Evolutionary conservation across 1,140 invertebrate genomes (phyloP), one percentile per base, ranked within the genome.

Genomic region (Homalodisca vitripennis): DNA sequence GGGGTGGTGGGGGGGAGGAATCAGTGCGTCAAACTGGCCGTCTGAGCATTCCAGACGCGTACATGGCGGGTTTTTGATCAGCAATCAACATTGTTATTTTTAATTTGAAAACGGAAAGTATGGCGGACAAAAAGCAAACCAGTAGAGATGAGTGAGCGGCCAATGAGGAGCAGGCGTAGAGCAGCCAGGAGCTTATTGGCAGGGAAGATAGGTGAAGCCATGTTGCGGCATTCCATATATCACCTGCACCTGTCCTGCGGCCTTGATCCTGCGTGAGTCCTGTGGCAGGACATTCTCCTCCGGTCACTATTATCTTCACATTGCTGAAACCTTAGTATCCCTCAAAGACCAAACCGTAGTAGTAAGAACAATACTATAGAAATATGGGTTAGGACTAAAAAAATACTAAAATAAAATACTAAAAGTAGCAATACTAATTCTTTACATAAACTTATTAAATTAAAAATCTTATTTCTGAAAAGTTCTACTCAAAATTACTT

Each of bases 1-100:
- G 6, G 34, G 6, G 24, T 22, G 55, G 55, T 13, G 24, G n/a
- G 27, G 55, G 55, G 55, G 55, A 12, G 55, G 12, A 60, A 60
- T 60, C 55, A 60, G 55, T 30, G n/a, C 6, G 6, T 10, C 55
- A 26, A 12, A 10, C 14, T 27, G 24, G 29, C 55, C 24, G 55
- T 22, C 55, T n/a, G 55, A 2, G 55, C 14, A 60, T 60, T 60
- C 55, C 55, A 60, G 55, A 27, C 55, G 55, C 55, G 55, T 60
- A 60, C 55, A 22, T 13, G 14, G 55, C 55, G 22, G 55, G 24
- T 60, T 60, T 60, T 60, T 60, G 55, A 60, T 60, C 55, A 26
- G 26, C 55, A 60, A 60, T 60, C 55, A 60, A 60, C 55, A 60
- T 60, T 60, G 55, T 60, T 60, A 60, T 60, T 24, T 60, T 60